Evolutionary conservation across 2,113 vertebrate genomes (phyloP).

Genomic region (Castor canadensis): DNA sequence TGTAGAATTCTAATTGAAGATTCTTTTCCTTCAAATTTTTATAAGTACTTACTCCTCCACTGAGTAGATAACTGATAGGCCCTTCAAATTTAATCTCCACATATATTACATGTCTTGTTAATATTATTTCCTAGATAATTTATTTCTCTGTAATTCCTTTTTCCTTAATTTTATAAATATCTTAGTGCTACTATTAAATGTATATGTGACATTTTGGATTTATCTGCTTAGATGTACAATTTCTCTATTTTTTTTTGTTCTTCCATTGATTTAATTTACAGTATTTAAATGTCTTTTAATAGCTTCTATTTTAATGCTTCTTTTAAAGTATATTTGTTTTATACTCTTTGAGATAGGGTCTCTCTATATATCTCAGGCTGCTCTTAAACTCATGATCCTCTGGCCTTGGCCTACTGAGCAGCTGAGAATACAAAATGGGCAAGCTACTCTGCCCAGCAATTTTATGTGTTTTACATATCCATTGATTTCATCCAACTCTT

Average conservation of each 20-base stretch:
- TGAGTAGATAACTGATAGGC: background rate
- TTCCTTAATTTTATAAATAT: background rate
- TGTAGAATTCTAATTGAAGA: background rate
- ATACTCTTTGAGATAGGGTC: too few species aligned
- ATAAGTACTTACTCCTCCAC: background rate
- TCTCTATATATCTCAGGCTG: too few species aligned
- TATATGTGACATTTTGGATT: background rate
- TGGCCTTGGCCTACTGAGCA: background rate
- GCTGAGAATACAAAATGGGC: too few species aligned
- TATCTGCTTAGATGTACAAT: background rate
- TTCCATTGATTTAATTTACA: background rate
- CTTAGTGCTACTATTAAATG: background rate
- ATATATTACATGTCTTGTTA: background rate
- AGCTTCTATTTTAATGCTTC: background rate
- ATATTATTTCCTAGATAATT: background rate
- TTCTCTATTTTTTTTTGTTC: background rate
- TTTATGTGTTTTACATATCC: background rate
- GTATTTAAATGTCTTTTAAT: background rate
- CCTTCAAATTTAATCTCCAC: background rate
- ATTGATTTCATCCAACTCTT: background rate
- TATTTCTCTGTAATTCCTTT: background rate
- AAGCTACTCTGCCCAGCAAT: background rate
- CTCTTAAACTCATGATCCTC: too few species aligned
- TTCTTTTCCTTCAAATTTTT: background rate
- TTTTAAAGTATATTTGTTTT: background rate